Evolutionary conservation across 2,113 vertebrate species (phyloP).

Genomic region (Coracopsis vasa): DNA sequence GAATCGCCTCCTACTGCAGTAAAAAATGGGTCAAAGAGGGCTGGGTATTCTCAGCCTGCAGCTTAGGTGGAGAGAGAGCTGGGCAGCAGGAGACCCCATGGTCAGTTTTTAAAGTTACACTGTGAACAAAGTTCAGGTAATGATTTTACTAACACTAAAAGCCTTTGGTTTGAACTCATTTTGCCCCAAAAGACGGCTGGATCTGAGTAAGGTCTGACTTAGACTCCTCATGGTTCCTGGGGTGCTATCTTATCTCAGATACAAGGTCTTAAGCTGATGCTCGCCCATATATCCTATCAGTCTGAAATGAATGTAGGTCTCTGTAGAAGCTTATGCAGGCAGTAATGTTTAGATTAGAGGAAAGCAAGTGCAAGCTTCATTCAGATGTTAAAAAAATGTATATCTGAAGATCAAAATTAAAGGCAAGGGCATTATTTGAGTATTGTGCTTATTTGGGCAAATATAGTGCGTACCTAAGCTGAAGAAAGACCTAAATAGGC

Average conservation of each 20-base stretch:
- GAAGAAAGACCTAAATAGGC: background rate
- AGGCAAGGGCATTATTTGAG: background rate
- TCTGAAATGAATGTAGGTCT: background rate
- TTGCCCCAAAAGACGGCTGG: background rate
- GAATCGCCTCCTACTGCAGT: background rate
- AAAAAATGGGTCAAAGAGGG: background rate
- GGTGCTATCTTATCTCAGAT: background rate
- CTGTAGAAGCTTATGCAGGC: background rate
- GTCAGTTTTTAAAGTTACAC: background rate
- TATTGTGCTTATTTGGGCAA: background rate
- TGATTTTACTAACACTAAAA: background rate
- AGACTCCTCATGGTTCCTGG: fast-evolving
- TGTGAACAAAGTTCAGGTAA: background rate
- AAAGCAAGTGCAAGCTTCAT: background rate
- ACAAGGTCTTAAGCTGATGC: background rate
- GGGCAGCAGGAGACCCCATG: background rate
- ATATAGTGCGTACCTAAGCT: background rate
- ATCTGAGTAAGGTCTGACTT: background rate
- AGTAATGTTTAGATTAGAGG: background rate
- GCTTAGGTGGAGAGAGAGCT: background rate
- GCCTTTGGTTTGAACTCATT: background rate
- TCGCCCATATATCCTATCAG: background rate
- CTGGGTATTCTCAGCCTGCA: background rate
- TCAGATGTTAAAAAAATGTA: background rate
- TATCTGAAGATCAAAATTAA: background rate